These are phyloP conservation scores for Hedya salicella DNA, from an alignment of 2,888 invertebrate species.

Conservation along the genomic window DNA sequence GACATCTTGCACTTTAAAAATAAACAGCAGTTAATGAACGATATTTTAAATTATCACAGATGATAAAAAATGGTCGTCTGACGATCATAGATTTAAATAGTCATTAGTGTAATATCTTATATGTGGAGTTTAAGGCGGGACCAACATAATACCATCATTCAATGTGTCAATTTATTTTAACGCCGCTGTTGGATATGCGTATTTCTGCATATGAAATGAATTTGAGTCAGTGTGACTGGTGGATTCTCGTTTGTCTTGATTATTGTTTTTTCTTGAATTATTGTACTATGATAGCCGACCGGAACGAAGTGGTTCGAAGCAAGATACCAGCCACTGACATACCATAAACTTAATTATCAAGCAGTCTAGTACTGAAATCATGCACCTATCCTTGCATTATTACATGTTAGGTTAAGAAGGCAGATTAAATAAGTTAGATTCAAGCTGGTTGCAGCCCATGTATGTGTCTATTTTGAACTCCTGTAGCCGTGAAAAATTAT, in stretches of 20 bases:
- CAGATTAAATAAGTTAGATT: too few species aligned
- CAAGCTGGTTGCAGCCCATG: too few species aligned
- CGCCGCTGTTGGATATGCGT: neutral
- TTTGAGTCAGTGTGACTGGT: neutral
- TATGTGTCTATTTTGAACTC: too few species aligned
- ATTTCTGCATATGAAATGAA: neutral
- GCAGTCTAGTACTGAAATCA: too few species aligned
- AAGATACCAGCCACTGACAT: neutral
- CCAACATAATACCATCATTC: neutral
- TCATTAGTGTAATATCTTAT: constrained; percentile 21
- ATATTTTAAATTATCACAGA: too few species aligned
- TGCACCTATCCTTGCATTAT: too few species aligned
- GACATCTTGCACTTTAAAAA: too few species aligned
- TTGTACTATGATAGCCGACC: neutral
- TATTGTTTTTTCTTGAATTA: neutral
- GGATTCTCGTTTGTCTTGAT: neutral
- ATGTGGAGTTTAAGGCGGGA: neutral
- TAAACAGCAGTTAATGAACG: too few species aligned
- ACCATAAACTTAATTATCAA: too few species aligned
- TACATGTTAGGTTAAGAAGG: too few species aligned
- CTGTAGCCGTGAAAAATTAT: too few species aligned
- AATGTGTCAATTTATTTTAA: constrained; percentile 21
- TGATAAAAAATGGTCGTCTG: too few species aligned
- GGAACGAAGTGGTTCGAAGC: neutral
- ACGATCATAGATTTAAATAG: constrained; percentile 4